Evolutionary conservation across 1,140 invertebrate genomes (phyloP), one percentile per base, ranked within the genome.

Genomic region (Heliconius hewitsoni): DNA sequence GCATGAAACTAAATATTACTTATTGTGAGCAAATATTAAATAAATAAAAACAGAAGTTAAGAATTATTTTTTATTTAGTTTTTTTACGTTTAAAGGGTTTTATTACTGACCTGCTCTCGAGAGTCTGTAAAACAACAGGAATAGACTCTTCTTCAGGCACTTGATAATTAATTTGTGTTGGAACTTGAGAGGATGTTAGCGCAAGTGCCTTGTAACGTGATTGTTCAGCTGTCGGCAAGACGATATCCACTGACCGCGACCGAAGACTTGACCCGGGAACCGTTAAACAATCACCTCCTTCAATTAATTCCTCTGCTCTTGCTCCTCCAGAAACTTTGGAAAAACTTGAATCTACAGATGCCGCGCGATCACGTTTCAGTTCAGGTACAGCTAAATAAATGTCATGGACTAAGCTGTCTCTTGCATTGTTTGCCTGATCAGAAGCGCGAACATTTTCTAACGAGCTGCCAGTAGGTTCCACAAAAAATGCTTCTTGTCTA

Each of bases 181-280:
- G 83, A 6, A 89, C 92, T 76, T 95, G 92, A 27, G 92, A 90
- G 0, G 95, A 93, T 3, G 95, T 95, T 88, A 96, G 93, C 52
- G 96, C 95, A 74, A 98, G 94, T 8, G 98, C 97, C 79, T 98
- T 98, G 89, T 98, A 98, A 74, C 97, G 95, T 3, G 97, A 96
- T 86, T 98, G 97, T 84, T 97, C 96, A 72, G 98, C 97, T 1
- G 98, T 98, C 1, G 98, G 98, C 77, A 99, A 94, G 18, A 98
- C 97, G 80, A 98, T 98, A 90, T 99, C 98, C 66, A 98, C 98
- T 42, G 98, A 98, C 77, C 97, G 96, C 6, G 98, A 98, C n/a
- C 98, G 95, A 4, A 96, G 95, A 9, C 96, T 95, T 13, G 89
- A 86, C 77, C 95, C 96, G 0, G 97, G 97, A 19, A 97, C 97